Evolutionary conservation across 2,797 vertebrate species (phyloP).

Genomic region (Paedocypris micromegethes): DNA sequence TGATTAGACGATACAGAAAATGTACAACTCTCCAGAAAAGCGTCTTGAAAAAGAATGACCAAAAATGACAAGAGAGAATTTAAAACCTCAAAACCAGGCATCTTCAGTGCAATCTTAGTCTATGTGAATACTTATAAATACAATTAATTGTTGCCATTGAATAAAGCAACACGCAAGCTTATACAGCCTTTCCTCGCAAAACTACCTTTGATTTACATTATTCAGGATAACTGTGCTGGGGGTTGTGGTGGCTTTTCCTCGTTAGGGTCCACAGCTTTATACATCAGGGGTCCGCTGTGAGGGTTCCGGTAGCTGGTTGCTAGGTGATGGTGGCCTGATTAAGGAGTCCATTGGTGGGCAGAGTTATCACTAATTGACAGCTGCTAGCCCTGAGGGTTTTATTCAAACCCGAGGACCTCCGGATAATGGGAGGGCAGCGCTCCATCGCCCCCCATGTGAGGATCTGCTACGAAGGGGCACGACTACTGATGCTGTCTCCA

Average conservation of each 20-base stretch:
- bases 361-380: slow-evolving; percentile 98
- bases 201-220: slow-evolving; percentile 9
- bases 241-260: slow-evolving; percentile 2
- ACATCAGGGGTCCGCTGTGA: slow-evolving; percentile 74
- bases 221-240: slow-evolving; percentile 2
- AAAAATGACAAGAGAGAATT: too few species aligned
- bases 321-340: slow-evolving; percentile 89
- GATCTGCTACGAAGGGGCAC: slow-evolving; percentile 64
- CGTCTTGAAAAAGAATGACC: too few species aligned
- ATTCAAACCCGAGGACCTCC: slow-evolving; percentile 87
- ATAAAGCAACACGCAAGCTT: slow-evolving; percentile 1
- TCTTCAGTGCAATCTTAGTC: too few species aligned
- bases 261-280: slow-evolving; percentile 43
- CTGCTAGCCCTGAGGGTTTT: slow-evolving; percentile 93
- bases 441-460: slow-evolving; percentile 73
- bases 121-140: background rate
- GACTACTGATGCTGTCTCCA: slow-evolving; percentile 67
- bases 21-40: too few species aligned
- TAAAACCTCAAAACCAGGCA: too few species aligned
- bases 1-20: too few species aligned
- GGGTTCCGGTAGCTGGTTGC: slow-evolving; percentile 77
- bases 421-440: slow-evolving; percentile 88
- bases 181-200: slow-evolving; percentile 1
- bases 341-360: slow-evolving; percentile 72
- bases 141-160: background rate